Conservation (phyloP, 2,797 vertebrate genomes). For the Pipistrellus kuhlii region DNA sequence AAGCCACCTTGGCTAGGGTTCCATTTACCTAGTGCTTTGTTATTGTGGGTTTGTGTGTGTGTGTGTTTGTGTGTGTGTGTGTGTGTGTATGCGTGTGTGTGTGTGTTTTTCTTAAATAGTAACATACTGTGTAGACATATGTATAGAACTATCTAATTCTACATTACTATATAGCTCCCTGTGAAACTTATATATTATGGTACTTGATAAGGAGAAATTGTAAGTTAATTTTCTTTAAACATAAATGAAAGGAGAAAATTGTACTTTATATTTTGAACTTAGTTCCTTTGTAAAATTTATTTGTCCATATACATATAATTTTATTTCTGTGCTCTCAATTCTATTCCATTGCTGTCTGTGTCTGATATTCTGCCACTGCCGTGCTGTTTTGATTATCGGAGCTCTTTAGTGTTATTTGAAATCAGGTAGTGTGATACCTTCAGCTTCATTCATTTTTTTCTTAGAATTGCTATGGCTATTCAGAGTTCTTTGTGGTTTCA, state of each 20-base stretch:
- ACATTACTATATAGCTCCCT: not conserved
- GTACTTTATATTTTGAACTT: slow-evolving; percentile 47
- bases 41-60: not conserved
- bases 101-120: not conserved
- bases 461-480: not conserved
- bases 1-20: not conserved
- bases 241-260: not conserved
- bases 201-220: not conserved
- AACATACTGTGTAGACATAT: not conserved
- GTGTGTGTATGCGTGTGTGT: no score
- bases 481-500: not conserved
- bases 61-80: no score
- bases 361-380: not conserved
- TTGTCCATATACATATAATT: not conserved
- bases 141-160: not conserved
- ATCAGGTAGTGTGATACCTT: not conserved
- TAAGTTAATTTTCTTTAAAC: not conserved
- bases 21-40: not conserved
- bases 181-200: not conserved
- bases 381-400: not conserved
- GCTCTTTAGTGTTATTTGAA: not conserved
- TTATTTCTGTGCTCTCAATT: not conserved
- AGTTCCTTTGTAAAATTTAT: not conserved
- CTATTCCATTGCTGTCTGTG: not conserved
- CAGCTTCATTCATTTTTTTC: not conserved